These are phyloP conservation scores for Pelecanoides urinatrix DNA, from an alignment of 2,113 vertebrate species.

Conservation along the genomic window DNA sequence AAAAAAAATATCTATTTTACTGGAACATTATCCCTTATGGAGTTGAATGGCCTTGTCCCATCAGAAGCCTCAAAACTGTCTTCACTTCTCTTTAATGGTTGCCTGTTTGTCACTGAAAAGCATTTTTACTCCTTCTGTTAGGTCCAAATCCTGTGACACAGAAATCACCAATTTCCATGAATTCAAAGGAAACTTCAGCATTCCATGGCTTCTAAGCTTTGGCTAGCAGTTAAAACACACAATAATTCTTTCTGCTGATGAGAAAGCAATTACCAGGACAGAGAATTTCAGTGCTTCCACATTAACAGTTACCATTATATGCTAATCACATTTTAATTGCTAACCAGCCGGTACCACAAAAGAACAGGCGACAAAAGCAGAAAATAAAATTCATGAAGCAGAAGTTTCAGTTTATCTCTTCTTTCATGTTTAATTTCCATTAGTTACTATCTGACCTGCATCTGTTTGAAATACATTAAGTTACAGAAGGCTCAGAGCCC, in stretches of 20 bases:
- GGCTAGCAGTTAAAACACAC: background rate
- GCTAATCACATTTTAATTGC: conserved; percentile 54
- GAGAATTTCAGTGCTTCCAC: conserved; percentile 8
- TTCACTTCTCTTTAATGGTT: background rate
- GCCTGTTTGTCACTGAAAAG: background rate
- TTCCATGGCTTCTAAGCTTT: background rate
- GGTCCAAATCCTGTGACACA: background rate
- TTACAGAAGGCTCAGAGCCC: background rate
- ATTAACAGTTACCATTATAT: conserved; percentile 32
- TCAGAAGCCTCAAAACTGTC: background rate
- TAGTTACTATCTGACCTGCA: background rate
- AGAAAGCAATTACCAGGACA: conserved; percentile 35
- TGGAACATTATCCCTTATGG: background rate
- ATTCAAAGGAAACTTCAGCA: background rate
- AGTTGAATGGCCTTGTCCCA: background rate
- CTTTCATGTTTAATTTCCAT: background rate
- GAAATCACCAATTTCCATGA: background rate
- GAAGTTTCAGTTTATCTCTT: background rate
- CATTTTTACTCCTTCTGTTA: background rate
- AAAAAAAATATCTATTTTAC: background rate
- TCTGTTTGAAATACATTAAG: background rate
- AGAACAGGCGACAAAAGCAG: conserved; percentile 24
- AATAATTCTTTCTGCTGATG: conserved; percentile 3
- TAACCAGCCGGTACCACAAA: background rate
- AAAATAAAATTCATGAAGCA: conserved; percentile 33